Percentiles rank a stretch among this genome's conserved stretches.
Conservation (phyloP, 2,888 invertebrate genomes). For the Phortica magna region DNA sequence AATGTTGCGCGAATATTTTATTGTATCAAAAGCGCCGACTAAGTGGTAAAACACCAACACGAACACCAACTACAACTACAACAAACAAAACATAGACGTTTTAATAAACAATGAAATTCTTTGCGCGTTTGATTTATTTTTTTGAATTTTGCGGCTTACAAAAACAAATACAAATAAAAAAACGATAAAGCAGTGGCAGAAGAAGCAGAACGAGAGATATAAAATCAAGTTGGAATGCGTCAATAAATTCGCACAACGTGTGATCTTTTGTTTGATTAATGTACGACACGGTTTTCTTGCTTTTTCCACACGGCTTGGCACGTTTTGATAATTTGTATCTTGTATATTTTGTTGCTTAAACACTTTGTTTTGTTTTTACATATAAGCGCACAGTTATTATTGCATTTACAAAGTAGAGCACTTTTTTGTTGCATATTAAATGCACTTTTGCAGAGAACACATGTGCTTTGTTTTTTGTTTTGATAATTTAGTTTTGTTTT, state of each 20-base stretch:
- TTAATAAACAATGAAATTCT: background rate
- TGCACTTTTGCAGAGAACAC: background rate
- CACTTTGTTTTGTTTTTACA: too few relatives aligned
- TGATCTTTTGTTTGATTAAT: background rate
- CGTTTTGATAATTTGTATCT: too few relatives aligned
- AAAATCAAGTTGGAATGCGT: conserved; percentile 7
- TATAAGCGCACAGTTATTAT: too few relatives aligned
- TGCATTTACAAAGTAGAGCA: too few relatives aligned
- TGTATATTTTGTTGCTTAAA: too few relatives aligned
- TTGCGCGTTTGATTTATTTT: background rate
- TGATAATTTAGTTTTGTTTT: background rate
- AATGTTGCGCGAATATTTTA: conserved; percentile 1
- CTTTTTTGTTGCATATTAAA: background rate
- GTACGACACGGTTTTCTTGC: conserved; percentile 2
- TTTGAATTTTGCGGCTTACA: background rate
- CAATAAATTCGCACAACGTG: background rate
- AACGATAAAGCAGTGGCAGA: too few relatives aligned
- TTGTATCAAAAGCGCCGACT: conserved; percentile 5
- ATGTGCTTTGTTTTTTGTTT: background rate
- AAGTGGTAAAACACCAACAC: background rate
- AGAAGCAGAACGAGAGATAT: too few relatives aligned
- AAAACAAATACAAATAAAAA: too few relatives aligned
- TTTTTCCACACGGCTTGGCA: background rate
- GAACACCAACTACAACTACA: background rate
- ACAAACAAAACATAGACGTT: background rate